A percentile compares a stretch with the other conserved stretches of the same genome.
Conservation (phyloP, 2,113 vertebrate genomes). For the Caracal caracal region DNA sequence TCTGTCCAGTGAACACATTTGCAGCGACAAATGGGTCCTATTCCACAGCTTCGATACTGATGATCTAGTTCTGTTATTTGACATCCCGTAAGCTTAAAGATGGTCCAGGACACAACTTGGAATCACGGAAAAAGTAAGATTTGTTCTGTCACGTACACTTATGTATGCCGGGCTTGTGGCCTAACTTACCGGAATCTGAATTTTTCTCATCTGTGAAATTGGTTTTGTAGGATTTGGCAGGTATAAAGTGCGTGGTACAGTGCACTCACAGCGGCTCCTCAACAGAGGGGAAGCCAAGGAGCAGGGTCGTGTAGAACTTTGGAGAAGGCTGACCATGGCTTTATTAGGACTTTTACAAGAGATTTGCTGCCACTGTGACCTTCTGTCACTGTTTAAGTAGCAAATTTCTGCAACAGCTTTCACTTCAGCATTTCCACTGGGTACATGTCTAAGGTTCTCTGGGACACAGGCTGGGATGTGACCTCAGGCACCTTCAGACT, state of each 20-base stretch:
- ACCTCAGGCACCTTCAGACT: background rate
- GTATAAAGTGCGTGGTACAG: background rate
- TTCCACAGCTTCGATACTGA: background rate
- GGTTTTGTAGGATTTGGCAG: background rate
- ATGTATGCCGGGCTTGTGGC: background rate
- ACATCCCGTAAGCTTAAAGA: background rate
- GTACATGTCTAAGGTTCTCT: background rate
- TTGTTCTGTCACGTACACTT: background rate
- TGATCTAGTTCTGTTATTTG: background rate
- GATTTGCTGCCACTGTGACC: background rate
- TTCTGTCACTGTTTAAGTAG: background rate
- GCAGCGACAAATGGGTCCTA: background rate
- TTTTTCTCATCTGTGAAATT: slow-evolving; percentile 29
- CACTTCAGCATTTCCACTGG: background rate
- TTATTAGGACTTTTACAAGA: background rate
- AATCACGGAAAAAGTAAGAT: background rate
- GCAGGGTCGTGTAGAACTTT: background rate
- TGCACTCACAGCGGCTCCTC: background rate
- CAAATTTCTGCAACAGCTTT: background rate
- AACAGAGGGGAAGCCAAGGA: background rate
- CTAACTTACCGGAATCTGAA: background rate
- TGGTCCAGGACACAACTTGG: background rate
- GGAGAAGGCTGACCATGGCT: background rate
- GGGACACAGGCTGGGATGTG: fast-evolving
- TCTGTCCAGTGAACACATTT: background rate